These are phyloP conservation scores for Rhinopomastus cyanomelas DNA, from an alignment of 2,113 vertebrate genomes.

Conservation along the genomic window DNA sequence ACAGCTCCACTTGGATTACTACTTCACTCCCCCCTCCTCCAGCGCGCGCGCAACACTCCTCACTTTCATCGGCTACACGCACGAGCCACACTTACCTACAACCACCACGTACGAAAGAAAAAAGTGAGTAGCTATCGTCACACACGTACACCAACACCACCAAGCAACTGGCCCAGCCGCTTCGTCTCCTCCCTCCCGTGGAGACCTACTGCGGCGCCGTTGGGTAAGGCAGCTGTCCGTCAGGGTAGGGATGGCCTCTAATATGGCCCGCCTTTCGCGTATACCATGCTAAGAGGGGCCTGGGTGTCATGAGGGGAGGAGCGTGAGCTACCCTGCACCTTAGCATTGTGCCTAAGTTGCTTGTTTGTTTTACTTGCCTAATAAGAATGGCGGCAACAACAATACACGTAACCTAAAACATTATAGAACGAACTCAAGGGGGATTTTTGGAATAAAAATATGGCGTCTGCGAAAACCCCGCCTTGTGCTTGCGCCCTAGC, in stretches of 20 bases:
- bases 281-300: background rate
- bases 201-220: background rate
- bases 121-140: background rate
- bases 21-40: background rate
- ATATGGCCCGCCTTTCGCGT: constrained; percentile 38
- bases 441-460: background rate
- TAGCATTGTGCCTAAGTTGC: background rate
- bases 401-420: no score
- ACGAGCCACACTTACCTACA: background rate
- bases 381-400: background rate
- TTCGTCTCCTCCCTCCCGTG: background rate
- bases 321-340: background rate
- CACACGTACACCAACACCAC: background rate
- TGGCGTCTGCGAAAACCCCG: constrained; percentile 20
- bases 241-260: background rate
- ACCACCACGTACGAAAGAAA: background rate
- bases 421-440: background rate
- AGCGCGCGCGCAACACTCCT: background rate
- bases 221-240: constrained; percentile 15
- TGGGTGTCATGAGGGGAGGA: background rate
- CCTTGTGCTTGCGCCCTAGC: background rate
- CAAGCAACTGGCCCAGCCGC: background rate
- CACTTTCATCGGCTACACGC: background rate
- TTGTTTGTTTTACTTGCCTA: background rate
- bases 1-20: background rate